Evolutionary conservation across 30 jellyfish, hydroid and myxozoan genomes (phyloP).

Genomic region (Aurelia sp.): DNA sequence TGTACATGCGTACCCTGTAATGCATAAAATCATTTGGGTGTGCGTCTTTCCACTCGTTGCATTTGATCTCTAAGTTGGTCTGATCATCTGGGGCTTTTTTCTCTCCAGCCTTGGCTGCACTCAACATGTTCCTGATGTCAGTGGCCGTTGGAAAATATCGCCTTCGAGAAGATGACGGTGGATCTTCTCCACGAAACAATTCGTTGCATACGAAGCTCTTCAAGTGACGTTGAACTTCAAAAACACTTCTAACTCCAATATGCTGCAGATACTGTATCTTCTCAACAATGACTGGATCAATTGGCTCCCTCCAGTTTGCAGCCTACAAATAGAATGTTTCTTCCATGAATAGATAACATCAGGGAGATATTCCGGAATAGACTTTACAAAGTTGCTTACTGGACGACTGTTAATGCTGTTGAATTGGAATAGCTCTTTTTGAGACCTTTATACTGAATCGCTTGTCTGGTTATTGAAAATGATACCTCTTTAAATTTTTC

Average conservation of each 20-base stretch:
- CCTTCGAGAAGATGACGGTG: slow-evolving; percentile 33
- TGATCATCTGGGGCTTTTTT: slow-evolving; percentile 29
- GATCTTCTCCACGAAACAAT: slow-evolving; percentile 27
- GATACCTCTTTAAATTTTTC: no score
- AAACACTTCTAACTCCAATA: slow-evolving; percentile 31
- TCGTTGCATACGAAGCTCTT: slow-evolving; percentile 17
- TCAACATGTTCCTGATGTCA: slow-evolving; percentile 38
- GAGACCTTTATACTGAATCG: no score
- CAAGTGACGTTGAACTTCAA: slow-evolving; percentile 41
- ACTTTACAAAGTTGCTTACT: no score
- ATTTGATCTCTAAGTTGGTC: slow-evolving; percentile 7
- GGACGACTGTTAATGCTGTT: no score
- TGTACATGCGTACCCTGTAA: not conserved
- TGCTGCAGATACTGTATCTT: slow-evolving; percentile 47
- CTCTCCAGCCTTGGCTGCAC: slow-evolving; percentile 16
- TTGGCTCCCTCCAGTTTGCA: slow-evolving; percentile 42
- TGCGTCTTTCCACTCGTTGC: slow-evolving; percentile 34
- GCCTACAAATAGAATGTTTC: slow-evolving; percentile 1
- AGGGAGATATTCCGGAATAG: no score
- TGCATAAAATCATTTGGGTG: not conserved
- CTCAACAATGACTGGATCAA: slow-evolving; percentile 24
- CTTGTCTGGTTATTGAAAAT: no score
- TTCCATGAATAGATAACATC: no score
- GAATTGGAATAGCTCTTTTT: no score
- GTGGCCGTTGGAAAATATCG: slow-evolving; percentile 40